phyloP scores from a whole-genome alignment of 2,797 vertebrate species.

The Pangasius djambal region DNA sequence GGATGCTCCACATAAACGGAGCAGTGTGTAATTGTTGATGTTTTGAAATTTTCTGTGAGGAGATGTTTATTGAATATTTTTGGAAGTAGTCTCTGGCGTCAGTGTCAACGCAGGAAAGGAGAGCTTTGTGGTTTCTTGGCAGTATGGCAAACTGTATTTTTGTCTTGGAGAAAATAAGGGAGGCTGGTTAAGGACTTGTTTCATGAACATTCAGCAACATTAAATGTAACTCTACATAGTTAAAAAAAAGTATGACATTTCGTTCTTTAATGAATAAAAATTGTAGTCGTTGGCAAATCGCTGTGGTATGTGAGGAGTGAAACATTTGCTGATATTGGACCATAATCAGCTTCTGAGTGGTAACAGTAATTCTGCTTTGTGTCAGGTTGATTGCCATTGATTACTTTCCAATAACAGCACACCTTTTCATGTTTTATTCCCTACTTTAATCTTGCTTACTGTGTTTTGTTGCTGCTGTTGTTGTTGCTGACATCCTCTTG shows the following conservation, averaged over 20 bases:
- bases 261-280: neutral
- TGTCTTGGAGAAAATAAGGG: neutral
- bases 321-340: neutral
- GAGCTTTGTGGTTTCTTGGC: neutral
- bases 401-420: neutral
- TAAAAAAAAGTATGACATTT: neutral
- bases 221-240: neutral
- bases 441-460: too few species aligned
- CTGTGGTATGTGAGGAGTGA: neutral
- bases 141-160: neutral
- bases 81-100: neutral
- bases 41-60: neutral
- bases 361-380: neutral
- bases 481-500: neutral
- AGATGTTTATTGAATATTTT: constrained; percentile 9
- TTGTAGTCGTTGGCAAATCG: neutral
- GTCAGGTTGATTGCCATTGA: neutral
- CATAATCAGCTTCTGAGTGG: neutral
- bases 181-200: neutral
- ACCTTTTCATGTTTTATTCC: too few species aligned
- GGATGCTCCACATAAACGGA: neutral
- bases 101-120: neutral
- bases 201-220: neutral
- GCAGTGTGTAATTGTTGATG: neutral
- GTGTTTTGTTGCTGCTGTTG: neutral